Evolutionary conservation across 2,797 vertebrate species (phyloP), one percentile per base, ranked within the genome.

Genomic region (Glyptemys insculpta): DNA sequence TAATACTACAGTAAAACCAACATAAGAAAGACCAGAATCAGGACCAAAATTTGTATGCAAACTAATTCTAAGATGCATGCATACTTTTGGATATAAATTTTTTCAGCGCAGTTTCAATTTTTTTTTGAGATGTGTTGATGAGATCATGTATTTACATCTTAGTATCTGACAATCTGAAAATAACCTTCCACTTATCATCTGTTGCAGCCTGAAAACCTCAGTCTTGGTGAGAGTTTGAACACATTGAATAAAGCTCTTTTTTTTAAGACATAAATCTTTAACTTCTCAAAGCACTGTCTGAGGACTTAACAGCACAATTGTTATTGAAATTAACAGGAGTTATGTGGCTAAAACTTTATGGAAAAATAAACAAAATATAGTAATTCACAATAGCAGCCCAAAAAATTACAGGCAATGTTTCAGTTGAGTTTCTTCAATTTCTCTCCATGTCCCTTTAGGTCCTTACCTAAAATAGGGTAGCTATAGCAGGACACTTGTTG

Each of bases 361-460:
- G 37, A 76, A 3, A 2, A 57, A 80, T 59, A 62, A 4, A 47
- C 86, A 89, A 74, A 81, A 37, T 19, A 23, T 76, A 88, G 15
- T 59, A 84, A 68, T 84, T 90, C 2, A 0, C 19, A 85, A 72
- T 50, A 57, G 2, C 6, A 0, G 54, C 0, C 2, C 15, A 21
- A 41, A 41, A 12, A 27, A 12, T 79, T 50, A 34, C 31, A 62
- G 54, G 3, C 6, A 44, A 0, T 12, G 87, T 91, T 92, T 92
- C n/a, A 62, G 31, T 0, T 88, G 16, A 65, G 50, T 85, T 87
- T 65, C 74, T 1, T 3, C 49, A 0, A 1, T 0, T 18, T 25
- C 59, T 65, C 0, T 37, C 91, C 80, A 5, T 72, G 90, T 9
- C 1, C 34, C 79, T 83, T 83, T 78, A 18, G 78, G 21, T 15